These are phyloP conservation scores for Sphyrna mokarran DNA, from an alignment of 2,113 vertebrate species.

Conservation along the genomic window DNA sequence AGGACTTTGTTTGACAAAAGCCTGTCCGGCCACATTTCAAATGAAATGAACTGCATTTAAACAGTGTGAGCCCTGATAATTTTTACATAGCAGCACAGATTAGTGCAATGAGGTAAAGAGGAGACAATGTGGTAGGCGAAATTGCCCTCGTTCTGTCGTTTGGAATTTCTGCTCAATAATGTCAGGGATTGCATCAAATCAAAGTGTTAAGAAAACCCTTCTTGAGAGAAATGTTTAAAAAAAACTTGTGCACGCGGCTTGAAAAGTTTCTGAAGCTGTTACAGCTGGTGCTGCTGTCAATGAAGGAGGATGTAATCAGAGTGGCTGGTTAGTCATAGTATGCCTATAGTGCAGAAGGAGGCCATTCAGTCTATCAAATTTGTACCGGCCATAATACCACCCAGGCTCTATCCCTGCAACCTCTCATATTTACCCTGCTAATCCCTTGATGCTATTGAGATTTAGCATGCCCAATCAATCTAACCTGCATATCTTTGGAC, in stretches of 20 bases:
- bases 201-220: background rate
- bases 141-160: background rate
- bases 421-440: too few species aligned
- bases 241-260: background rate
- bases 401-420: too few species aligned
- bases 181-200: background rate
- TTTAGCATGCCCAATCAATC: too few species aligned
- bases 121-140: background rate
- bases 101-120: background rate
- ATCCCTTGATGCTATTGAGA: too few species aligned
- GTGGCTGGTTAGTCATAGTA: background rate
- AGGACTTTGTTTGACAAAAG: background rate
- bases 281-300: background rate
- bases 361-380: too few species aligned
- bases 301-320: background rate
- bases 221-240: background rate
- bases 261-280: background rate
- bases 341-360: too few species aligned
- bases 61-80: background rate
- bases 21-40: background rate
- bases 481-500: too few species aligned
- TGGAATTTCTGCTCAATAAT: background rate
- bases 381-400: too few species aligned
- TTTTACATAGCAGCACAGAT: background rate
- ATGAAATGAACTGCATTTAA: background rate